Percentiles rank a stretch among this genome's conserved stretches.
Evolutionary conservation across 2,113 vertebrate species (phyloP).

Genomic region (Illadopsis cleaveri): DNA sequence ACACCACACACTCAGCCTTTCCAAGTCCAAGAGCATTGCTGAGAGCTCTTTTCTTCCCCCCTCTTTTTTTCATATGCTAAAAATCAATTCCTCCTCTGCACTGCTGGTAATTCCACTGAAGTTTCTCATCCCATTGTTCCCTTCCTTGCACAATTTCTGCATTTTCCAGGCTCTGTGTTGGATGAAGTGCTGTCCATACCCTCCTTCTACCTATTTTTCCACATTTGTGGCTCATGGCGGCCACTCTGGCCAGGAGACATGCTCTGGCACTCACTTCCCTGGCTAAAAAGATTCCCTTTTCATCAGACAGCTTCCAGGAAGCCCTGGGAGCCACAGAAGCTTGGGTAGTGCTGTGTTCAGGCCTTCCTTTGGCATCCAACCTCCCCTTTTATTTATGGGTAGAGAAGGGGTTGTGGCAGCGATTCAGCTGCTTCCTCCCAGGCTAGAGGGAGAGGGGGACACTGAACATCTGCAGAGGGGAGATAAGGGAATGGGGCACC

Average conservation of each 20-base stretch:
- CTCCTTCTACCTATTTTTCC: background rate
- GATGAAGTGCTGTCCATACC: background rate
- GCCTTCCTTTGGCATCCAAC: background rate
- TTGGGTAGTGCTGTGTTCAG: background rate
- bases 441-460: background rate
- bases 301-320: background rate
- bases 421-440: background rate
- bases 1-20: background rate
- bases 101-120: background rate
- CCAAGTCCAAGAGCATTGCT: background rate
- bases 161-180: background rate
- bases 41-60: background rate
- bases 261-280: background rate
- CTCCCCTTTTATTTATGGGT: background rate
- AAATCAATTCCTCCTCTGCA: background rate
- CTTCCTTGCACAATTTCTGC: background rate
- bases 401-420: background rate
- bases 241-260: background rate
- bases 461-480: background rate
- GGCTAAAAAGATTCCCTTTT: background rate
- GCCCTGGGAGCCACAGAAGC: background rate
- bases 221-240: background rate
- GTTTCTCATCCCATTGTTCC: background rate
- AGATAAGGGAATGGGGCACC: conserved; percentile 34
- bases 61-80: background rate